These are phyloP conservation scores for Zoanthus sansibaricus DNA, from an alignment of 92 coral and sea anemone species.

Conservation along the genomic window DNA sequence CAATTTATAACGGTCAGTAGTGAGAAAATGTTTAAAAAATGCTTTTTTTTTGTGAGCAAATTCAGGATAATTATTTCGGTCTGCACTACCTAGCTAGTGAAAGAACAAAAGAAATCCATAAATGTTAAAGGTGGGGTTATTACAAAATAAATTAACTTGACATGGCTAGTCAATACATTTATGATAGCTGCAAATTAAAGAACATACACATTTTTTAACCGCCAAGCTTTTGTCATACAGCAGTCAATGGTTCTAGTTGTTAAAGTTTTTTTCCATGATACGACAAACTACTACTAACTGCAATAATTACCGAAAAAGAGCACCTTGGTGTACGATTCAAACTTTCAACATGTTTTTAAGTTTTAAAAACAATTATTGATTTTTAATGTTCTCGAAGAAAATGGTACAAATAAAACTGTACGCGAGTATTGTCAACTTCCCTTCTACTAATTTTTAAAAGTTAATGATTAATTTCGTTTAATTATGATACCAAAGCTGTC, in stretches of 20 bases:
- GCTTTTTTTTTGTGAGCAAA: neutral
- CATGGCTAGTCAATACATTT: neutral
- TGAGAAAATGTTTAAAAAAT: conserved; percentile 6
- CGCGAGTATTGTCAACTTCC: conserved; percentile 4
- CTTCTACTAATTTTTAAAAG: conserved; percentile 7
- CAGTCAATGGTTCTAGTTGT: conserved; percentile 4
- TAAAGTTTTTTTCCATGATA: neutral
- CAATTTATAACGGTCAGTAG: conserved; percentile 7
- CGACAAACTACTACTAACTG: conserved; percentile 17
- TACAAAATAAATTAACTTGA: neutral
- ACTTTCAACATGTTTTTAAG: neutral
- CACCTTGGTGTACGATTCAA: neutral
- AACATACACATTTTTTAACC: neutral
- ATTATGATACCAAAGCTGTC: conserved; percentile 16
- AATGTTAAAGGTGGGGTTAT: too few relatives aligned
- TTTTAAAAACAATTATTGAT: neutral
- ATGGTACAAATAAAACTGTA: conserved; percentile 11
- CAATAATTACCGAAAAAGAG: conserved; percentile 13
- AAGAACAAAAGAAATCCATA: conserved; percentile 5
- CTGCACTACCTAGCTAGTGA: neutral
- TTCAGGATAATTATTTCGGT: neutral
- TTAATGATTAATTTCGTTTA: neutral
- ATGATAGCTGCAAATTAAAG: neutral
- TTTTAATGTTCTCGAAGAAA: conserved; percentile 3
- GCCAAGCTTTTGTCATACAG: neutral